Evolutionary conservation across 2,113 vertebrate species (phyloP).

Genomic region (Oenanthe oenanthe): DNA sequence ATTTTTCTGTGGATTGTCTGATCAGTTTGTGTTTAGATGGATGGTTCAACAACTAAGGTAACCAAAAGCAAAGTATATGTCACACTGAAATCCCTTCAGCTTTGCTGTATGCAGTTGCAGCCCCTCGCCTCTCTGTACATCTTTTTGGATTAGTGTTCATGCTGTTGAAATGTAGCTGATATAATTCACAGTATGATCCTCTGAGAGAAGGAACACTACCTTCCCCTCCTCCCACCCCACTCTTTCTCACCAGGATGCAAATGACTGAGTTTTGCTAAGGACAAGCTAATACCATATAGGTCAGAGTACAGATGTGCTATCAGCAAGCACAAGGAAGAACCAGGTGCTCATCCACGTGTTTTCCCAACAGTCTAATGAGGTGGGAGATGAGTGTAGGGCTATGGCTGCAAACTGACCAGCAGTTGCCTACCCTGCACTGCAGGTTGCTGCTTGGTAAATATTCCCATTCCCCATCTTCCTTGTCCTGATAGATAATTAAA

Average conservation of each 20-base stretch:
- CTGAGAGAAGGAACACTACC: not conserved
- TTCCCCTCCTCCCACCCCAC: accelerated
- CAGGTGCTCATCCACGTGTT: accelerated
- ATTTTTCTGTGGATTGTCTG: not conserved
- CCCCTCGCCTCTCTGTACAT: not conserved
- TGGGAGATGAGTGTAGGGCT: not conserved
- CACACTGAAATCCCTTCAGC: not conserved
- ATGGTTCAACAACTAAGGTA: not conserved
- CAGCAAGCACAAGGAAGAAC: not conserved
- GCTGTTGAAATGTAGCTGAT: not conserved
- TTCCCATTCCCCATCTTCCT: accelerated
- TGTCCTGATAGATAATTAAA: not conserved
- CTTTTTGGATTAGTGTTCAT: not conserved
- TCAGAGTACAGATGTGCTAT: not conserved
- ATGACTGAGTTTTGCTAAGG: not conserved
- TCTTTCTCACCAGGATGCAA: not conserved
- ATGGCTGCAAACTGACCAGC: not conserved
- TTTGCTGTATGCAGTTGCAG: not conserved
- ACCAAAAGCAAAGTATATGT: not conserved
- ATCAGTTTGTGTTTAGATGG: not conserved
- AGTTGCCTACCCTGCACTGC: too few species aligned
- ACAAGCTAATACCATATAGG: not conserved
- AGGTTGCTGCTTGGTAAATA: not conserved
- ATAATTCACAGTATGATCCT: not conserved
- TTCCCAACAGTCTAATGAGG: accelerated